These are phyloP conservation scores for Meiosimyza platycephala DNA, from an alignment of 2,888 invertebrate species.

Conservation along the genomic window DNA sequence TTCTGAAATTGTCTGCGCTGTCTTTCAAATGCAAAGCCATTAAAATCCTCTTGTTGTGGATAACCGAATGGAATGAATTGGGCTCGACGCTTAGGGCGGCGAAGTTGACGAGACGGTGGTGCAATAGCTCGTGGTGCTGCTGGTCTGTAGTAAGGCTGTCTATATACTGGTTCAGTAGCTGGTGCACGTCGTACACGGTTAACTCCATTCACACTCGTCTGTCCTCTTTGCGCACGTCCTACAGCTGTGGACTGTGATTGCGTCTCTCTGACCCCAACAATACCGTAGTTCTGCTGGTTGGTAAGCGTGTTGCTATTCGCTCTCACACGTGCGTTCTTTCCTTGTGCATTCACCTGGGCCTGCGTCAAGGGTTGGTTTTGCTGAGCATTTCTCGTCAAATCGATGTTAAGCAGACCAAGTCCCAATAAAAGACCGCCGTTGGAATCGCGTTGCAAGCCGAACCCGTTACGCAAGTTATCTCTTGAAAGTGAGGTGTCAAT, in stretches of 20 bases:
- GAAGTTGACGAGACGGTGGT: not conserved
- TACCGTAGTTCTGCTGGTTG: conserved; percentile 53
- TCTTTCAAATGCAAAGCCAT: conserved; percentile 20
- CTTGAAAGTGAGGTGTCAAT: conserved; percentile 60
- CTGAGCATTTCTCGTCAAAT: conserved; percentile 52
- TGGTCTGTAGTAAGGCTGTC: too few relatives aligned
- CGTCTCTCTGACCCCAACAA: conserved; percentile 54
- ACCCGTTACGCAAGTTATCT: conserved; percentile 56
- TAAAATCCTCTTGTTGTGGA: conserved; percentile 34
- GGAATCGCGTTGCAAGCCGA: conserved; percentile 57
- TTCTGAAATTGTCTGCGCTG: conserved; percentile 45
- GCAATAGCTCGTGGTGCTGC: not conserved
- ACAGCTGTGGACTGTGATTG: conserved; percentile 56
- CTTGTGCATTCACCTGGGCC: conserved; percentile 58
- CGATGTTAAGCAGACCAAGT: conserved; percentile 59
- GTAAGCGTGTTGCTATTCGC: conserved; percentile 54
- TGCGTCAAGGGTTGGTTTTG: conserved; percentile 45
- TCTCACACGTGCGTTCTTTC: conserved; percentile 51
- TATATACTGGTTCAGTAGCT: not conserved
- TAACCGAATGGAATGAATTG: conserved; percentile 54
- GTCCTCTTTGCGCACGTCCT: conserved; percentile 54
- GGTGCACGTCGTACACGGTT: conserved; percentile 49
- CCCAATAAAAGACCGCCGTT: conserved; percentile 57
- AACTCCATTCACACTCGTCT: conserved; percentile 56
- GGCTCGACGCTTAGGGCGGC: conserved; percentile 52